A percentile compares a stretch with the other conserved stretches of the same genome.
Conservation (phyloP, 2,797 vertebrate genomes). For the Sciaenops ocellatus region DNA sequence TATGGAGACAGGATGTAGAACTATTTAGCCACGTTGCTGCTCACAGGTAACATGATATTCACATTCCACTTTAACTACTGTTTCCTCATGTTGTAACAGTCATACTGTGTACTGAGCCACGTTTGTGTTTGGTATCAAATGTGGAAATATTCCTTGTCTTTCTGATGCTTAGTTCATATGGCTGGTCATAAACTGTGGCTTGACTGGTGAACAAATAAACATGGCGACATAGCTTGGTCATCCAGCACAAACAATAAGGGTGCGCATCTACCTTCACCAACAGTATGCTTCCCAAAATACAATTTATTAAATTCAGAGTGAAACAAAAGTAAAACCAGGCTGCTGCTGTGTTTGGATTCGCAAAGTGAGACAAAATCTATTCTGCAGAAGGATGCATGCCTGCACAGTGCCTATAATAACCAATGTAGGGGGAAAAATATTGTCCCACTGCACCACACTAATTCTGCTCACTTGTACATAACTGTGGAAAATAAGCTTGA, state of each 20-base stretch:
- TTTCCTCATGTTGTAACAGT: background rate
- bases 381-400: background rate
- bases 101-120: background rate
- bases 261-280: background rate
- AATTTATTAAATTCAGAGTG: constrained; percentile 9
- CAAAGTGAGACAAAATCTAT: constrained; percentile 19
- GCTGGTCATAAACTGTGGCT: background rate
- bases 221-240: background rate
- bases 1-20: constrained; percentile 25
- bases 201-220: background rate
- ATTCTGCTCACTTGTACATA: constrained; percentile 35
- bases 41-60: constrained; percentile 5
- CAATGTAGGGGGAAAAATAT: constrained; percentile 17
- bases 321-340: background rate
- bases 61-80: background rate
- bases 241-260: background rate
- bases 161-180: background rate
- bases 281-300: background rate
- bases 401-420: constrained; percentile 16
- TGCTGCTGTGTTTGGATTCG: constrained; percentile 7
- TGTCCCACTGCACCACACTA: constrained; percentile 13
- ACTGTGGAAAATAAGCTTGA: constrained; percentile 49
- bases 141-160: background rate
- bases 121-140: background rate
- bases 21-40: constrained; percentile 16